These are phyloP conservation scores for Alloplasta piceator DNA, from an alignment of 2,888 invertebrate species.

Conservation along the genomic window DNA sequence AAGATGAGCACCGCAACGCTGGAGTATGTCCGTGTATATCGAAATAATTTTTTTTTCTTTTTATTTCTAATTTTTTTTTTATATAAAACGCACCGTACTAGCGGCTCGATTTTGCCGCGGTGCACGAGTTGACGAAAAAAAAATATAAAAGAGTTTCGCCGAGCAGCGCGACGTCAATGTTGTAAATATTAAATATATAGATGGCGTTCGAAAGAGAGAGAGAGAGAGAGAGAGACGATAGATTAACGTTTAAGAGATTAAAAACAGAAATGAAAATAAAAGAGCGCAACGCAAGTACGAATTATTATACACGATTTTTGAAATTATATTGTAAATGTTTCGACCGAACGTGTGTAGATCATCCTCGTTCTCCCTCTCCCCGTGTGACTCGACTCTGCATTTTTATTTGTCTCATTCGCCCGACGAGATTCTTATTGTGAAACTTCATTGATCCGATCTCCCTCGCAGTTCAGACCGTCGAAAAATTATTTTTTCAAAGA, in stretches of 20 bases:
- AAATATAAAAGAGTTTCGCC: conserved; percentile 9
- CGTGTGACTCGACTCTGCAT: conserved; percentile 26
- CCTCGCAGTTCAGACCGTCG: conserved; percentile 37
- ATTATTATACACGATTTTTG: conserved; percentile 28
- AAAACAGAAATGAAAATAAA: conserved; percentile 23
- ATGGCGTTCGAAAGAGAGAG: conserved; percentile 52
- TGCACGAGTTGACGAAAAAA: conserved; percentile 26
- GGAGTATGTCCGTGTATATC: conserved; percentile 31
- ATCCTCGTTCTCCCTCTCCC: background rate
- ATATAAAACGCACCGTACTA: conserved; percentile 39
- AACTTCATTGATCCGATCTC: conserved; percentile 26
- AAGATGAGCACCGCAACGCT: background rate
- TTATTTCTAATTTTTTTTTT: conserved; percentile 31
- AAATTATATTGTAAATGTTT: conserved; percentile 45
- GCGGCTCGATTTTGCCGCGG: conserved; percentile 24
- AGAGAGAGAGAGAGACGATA: conserved; percentile 21
- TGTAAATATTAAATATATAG: conserved; percentile 62
- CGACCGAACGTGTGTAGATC: conserved; percentile 38
- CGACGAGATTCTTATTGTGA: conserved; percentile 25
- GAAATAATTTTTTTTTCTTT: conserved; percentile 29
- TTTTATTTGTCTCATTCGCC: conserved; percentile 23
- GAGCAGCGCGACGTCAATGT: conserved; percentile 52
- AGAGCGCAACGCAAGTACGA: conserved; percentile 38
- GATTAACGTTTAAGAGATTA: background rate
- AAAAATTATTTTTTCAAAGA: conserved; percentile 64